A percentile compares a stretch with the other conserved stretches of the same genome.
Conservation (phyloP, 2,888 invertebrate genomes). For the Allophyes oxyacanthae region DNA sequence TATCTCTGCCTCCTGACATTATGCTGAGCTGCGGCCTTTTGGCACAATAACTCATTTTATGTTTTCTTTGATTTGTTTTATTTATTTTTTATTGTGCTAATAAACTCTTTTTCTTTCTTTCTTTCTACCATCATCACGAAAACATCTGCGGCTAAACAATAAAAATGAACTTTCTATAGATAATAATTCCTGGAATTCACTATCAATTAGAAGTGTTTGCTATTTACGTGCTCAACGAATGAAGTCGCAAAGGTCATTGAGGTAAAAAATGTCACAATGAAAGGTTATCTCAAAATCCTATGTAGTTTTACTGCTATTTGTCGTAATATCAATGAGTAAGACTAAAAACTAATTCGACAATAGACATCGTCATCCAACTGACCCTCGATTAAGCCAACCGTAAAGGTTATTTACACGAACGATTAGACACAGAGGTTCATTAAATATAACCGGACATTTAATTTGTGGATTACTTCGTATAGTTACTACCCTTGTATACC, state of each 20-base stretch:
- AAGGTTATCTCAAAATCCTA: background rate
- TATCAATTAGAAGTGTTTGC: too few species aligned
- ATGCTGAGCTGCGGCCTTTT: too few species aligned
- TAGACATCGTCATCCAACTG: constrained; percentile 45
- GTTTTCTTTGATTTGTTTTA: too few species aligned
- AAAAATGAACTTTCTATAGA: too few species aligned
- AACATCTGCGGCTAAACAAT: too few species aligned
- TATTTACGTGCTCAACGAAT: too few species aligned
- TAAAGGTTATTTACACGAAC: constrained; percentile 73
- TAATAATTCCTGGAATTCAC: background rate
- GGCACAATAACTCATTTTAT: too few species aligned
- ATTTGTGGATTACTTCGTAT: constrained; percentile 1
- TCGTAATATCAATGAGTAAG: constrained; percentile 13
- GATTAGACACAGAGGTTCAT: constrained; percentile 62
- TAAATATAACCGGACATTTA: constrained; percentile 26
- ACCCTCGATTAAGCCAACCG: constrained; percentile 60
- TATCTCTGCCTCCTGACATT: too few species aligned
- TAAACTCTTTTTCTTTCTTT: too few species aligned
- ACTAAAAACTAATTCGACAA: constrained; percentile 43
- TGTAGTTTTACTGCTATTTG: constrained; percentile 10
- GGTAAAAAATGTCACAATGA: too few species aligned
- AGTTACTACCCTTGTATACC: background rate
- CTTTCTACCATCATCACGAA: background rate
- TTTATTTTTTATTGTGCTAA: too few species aligned
- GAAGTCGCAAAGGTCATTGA: too few species aligned